phyloP scores from a whole-genome alignment of 2,113 vertebrate genomes.

The Urocynchramus pylzowi region DNA sequence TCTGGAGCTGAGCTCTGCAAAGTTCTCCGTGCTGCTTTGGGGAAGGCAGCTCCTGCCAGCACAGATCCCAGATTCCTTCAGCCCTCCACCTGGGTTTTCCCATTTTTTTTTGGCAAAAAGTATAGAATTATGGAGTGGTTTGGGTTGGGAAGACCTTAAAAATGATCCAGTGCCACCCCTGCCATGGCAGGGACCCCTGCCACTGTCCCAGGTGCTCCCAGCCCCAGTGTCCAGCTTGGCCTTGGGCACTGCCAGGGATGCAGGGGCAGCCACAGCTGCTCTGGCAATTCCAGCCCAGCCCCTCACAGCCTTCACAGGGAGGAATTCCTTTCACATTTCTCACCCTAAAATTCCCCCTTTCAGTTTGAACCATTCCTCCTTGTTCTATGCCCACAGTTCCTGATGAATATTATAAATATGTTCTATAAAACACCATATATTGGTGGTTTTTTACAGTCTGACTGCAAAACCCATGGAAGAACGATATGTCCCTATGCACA shows the following conservation, averaged over 20 bases:
- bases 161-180: background rate
- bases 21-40: background rate
- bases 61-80: background rate
- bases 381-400: background rate
- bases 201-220: background rate
- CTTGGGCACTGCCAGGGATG: background rate
- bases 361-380: background rate
- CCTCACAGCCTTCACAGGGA: background rate
- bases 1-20: background rate
- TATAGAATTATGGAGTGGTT: background rate
- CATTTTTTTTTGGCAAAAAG: background rate
- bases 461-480: fast-evolving
- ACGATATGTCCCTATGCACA: fast-evolving
- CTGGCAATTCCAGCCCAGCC: background rate
- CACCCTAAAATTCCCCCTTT: background rate
- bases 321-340: background rate
- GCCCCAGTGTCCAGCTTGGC: background rate
- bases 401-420: background rate
- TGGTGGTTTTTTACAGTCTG: background rate
- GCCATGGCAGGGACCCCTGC: background rate
- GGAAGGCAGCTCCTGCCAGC: background rate
- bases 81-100: background rate
- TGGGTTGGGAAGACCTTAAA: background rate
- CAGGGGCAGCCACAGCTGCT: background rate
- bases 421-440: background rate